Conservation (phyloP, 1,140 invertebrate genomes). For the Trypoxylus dichotomus region DNA sequence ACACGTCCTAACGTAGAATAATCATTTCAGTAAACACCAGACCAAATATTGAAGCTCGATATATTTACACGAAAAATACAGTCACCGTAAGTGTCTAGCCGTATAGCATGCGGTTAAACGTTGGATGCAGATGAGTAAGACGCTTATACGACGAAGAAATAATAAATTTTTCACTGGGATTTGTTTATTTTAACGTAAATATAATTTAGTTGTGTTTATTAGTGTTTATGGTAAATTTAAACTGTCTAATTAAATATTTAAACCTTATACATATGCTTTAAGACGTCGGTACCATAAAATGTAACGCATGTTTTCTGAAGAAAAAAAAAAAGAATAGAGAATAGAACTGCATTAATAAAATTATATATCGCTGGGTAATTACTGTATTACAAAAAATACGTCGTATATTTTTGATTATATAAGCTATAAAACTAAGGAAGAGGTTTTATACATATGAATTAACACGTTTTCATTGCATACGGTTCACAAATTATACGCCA, state of each 20-base stretch:
- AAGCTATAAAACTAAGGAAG: no score
- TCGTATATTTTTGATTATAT: no score
- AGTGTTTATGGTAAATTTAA: constrained; percentile 11
- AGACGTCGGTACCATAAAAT: no score
- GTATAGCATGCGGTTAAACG: background rate
- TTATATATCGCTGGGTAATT: no score
- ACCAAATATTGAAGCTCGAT: constrained; percentile 19
- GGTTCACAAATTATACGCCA: no score
- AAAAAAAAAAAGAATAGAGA: no score
- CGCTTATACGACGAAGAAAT: background rate
- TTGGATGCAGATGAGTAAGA: background rate
- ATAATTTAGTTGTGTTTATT: constrained; percentile 12
- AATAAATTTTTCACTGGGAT: constrained; percentile 9
- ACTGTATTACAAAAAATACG: no score
- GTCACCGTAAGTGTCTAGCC: background rate
- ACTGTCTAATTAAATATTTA: constrained; percentile 1
- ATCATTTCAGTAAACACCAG: constrained; percentile 10
- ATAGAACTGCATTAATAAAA: no score
- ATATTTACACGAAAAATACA: constrained; percentile 16
- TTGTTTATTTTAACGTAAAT: constrained; percentile 13
- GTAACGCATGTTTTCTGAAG: no score
- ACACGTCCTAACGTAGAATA: constrained; percentile 10
- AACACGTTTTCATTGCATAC: no score
- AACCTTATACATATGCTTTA: no score
- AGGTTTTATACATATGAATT: no score